These are phyloP conservation scores for Terebella lapidaria DNA, from an alignment of 2,888 invertebrate genomes.

Conservation along the genomic window DNA sequence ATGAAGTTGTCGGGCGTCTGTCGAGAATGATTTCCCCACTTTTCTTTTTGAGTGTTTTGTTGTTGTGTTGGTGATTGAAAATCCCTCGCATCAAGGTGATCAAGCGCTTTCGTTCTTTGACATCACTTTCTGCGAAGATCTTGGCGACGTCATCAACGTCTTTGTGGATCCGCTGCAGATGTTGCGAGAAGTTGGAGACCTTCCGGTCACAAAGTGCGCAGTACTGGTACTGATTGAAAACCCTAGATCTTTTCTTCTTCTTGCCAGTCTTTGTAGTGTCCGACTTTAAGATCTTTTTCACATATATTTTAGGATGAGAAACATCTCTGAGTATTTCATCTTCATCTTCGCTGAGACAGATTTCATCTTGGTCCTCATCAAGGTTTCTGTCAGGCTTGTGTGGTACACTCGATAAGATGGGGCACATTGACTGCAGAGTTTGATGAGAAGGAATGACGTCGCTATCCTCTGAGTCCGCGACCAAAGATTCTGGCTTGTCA, in stretches of 20 bases:
- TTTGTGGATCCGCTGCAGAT: neutral
- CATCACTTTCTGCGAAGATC: neutral
- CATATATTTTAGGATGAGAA: neutral
- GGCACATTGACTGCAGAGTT: no score
- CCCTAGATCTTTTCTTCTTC: conserved; percentile 3
- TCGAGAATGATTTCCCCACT: conserved; percentile 4
- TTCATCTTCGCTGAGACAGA: no score
- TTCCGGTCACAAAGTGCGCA: neutral
- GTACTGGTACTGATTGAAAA: neutral
- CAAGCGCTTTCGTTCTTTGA: neutral
- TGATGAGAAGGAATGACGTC: no score
- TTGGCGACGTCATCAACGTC: no score
- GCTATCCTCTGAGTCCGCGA: no score
- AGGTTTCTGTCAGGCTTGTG: no score
- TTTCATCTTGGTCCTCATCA: no score
- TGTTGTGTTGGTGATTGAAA: neutral
- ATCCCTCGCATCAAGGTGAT: neutral
- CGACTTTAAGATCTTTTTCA: neutral
- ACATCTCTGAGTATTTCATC: conserved; percentile 1
- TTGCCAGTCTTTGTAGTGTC: conserved; percentile 2
- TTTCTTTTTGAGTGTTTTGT: neutral
- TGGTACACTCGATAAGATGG: no score
- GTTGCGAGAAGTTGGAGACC: neutral
- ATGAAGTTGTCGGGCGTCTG: neutral
- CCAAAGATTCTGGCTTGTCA: no score